Conservation (phyloP, 1,140 invertebrate species). For the Trigoniulus corallinus region DNA sequence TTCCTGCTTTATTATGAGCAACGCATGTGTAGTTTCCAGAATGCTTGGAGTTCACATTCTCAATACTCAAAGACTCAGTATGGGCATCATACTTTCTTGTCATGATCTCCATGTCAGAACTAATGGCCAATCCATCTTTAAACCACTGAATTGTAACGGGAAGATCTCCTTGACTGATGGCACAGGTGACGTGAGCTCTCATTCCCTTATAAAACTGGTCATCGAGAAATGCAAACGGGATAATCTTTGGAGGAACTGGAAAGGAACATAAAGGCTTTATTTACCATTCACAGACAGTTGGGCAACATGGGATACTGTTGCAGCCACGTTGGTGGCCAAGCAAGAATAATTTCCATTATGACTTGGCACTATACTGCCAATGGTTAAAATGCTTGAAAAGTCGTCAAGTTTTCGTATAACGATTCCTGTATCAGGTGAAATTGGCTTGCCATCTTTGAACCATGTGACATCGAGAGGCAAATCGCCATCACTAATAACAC, state of each 20-base stretch:
- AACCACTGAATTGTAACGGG: constrained; percentile 67
- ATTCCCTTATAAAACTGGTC: constrained; percentile 35
- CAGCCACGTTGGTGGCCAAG: constrained; percentile 42
- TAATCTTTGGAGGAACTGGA: constrained; percentile 34
- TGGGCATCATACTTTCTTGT: constrained; percentile 20
- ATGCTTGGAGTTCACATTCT: constrained; percentile 49
- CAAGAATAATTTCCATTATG: constrained; percentile 33
- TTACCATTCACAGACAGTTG: constrained; percentile 26
- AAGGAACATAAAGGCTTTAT: constrained; percentile 28
- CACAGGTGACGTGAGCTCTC: constrained; percentile 55
- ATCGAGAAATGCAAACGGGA: constrained; percentile 25
- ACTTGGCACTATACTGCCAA: constrained; percentile 37
- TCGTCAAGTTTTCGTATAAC: constrained; percentile 21
- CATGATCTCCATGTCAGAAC: constrained; percentile 19
- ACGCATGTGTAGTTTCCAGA: too few relatives aligned
- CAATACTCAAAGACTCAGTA: constrained; percentile 40
- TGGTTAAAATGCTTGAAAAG: constrained; percentile 58
- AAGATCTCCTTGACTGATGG: constrained; percentile 82
- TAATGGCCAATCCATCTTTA: constrained; percentile 39
- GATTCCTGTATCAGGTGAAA: constrained; percentile 13
- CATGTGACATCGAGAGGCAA: neutral
- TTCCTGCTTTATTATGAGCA: constrained; percentile 54
- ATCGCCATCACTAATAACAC: constrained; percentile 1
- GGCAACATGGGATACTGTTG: constrained; percentile 46
- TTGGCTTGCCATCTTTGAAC: neutral